These are phyloP conservation scores for Lacanobia wlatinum DNA, from an alignment of 2,888 invertebrate species.

Conservation along the genomic window DNA sequence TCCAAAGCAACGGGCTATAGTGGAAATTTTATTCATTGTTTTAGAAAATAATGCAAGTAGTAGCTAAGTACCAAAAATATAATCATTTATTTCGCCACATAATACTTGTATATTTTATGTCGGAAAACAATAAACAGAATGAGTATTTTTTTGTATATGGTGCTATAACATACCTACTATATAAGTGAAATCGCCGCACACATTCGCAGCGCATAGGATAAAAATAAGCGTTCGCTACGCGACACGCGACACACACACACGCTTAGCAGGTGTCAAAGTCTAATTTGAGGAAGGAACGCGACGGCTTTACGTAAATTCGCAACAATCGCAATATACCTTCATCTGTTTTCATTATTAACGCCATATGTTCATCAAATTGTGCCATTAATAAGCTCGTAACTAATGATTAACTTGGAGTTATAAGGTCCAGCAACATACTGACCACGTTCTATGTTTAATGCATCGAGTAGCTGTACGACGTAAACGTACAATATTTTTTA, in stretches of 20 bases:
- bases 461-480: not conserved
- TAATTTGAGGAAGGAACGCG: slow-evolving; percentile 78
- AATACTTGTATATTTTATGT: not conserved
- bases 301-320: slow-evolving; percentile 70
- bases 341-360: not conserved
- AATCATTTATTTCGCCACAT: not conserved
- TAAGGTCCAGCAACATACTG: slow-evolving; percentile 66
- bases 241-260: slow-evolving; percentile 79
- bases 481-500: slow-evolving; percentile 4
- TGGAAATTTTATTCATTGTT: too few relatives aligned
- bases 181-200: slow-evolving; percentile 72
- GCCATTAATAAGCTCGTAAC: not conserved
- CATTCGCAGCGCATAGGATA: slow-evolving; percentile 72
- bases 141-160: not conserved
- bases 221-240: slow-evolving; percentile 73
- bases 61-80: not conserved
- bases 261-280: slow-evolving; percentile 86
- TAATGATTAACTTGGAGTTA: slow-evolving; percentile 14
- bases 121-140: slow-evolving; percentile 31
- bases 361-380: not conserved
- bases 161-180: not conserved
- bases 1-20: too few relatives aligned
- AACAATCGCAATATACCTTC: slow-evolving; percentile 45
- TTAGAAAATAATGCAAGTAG: not conserved
- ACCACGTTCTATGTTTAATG: slow-evolving; percentile 58